Percentiles rank a stretch among this genome's conserved stretches.
These are phyloP conservation scores for Thereva nobilitata DNA, from an alignment of 2,888 invertebrate species.

Conservation along the genomic window DNA sequence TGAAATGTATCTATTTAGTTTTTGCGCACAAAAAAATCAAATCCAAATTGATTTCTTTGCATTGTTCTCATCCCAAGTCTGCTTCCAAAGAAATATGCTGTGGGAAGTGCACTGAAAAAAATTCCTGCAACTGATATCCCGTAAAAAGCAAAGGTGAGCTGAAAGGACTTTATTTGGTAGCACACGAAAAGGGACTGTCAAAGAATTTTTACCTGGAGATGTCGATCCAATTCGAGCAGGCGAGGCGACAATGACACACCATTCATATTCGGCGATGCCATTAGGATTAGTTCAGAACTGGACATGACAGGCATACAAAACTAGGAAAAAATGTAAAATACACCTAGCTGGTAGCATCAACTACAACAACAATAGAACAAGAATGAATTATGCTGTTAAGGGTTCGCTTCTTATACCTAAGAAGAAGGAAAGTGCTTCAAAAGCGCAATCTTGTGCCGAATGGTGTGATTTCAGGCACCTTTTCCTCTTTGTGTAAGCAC, in stretches of 20 bases:
- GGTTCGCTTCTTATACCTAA: constrained; percentile 6
- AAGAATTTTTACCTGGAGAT: constrained; percentile 6
- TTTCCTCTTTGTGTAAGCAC: constrained; percentile 9
- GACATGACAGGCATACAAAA: constrained; percentile 21
- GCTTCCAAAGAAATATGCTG: neutral
- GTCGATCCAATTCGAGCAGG: neutral
- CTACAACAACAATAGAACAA: constrained; percentile 7
- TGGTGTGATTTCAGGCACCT: constrained; percentile 21
- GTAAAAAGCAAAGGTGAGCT: constrained; percentile 11
- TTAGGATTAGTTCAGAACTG: constrained; percentile 24
- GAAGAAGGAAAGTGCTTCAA: constrained; percentile 25
- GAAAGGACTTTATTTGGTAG: constrained; percentile 14
- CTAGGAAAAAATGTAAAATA: neutral
- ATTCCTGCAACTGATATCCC: constrained; percentile 25
- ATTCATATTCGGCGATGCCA: constrained; percentile 24
- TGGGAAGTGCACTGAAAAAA: constrained; percentile 8
- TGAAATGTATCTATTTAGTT: no score
- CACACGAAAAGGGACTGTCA: neutral
- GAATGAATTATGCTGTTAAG: constrained; percentile 23
- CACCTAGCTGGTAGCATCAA: neutral
- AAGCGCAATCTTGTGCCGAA: constrained; percentile 27
- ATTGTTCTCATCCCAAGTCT: constrained; percentile 17
- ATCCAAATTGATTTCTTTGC: neutral
- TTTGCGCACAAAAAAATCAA: no score
- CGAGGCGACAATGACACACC: constrained; percentile 8